These are phyloP conservation scores for Hypomecis punctinalis DNA, from an alignment of 2,888 invertebrate genomes.

Conservation along the genomic window DNA sequence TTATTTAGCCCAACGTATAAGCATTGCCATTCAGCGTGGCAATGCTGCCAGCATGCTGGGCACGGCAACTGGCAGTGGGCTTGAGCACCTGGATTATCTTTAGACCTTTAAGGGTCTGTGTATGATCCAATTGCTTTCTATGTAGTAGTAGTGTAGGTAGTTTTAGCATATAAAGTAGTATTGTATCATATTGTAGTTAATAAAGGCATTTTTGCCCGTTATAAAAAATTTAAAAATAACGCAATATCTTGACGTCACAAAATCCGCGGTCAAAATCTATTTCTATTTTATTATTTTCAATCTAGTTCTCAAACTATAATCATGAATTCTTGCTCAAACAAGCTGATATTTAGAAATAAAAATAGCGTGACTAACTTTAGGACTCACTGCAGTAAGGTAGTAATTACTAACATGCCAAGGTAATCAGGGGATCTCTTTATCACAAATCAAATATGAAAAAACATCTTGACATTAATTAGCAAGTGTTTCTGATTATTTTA, in stretches of 20 bases:
- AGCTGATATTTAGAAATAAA: slow-evolving; percentile 8
- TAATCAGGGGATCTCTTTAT: slow-evolving; percentile 17
- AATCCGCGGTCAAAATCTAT: background rate
- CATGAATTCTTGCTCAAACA: slow-evolving; percentile 12
- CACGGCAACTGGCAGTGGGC: too few relatives aligned
- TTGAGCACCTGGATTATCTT: too few relatives aligned
- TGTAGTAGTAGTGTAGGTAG: too few relatives aligned
- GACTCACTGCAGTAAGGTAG: background rate
- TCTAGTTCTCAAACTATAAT: background rate
- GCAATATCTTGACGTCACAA: background rate
- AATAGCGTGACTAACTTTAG: slow-evolving; percentile 7
- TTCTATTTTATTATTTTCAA: background rate
- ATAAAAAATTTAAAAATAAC: background rate
- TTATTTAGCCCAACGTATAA: too few relatives aligned
- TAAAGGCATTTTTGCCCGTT: background rate
- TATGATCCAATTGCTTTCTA: too few relatives aligned
- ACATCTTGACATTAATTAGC: slow-evolving; percentile 6
- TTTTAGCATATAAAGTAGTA: too few relatives aligned
- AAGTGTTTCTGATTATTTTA: slow-evolving; percentile 18
- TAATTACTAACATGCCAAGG: slow-evolving; percentile 1
- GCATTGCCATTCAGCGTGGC: too few relatives aligned
- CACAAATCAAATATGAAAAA: slow-evolving; percentile 24
- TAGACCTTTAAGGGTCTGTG: too few relatives aligned
- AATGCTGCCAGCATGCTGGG: too few relatives aligned
- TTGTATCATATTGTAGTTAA: too few relatives aligned